A percentile compares a stretch with the other conserved stretches of the same genome.
These are phyloP conservation scores for Emys orbicularis DNA, from an alignment of 2,797 vertebrate species.

Conservation along the genomic window DNA sequence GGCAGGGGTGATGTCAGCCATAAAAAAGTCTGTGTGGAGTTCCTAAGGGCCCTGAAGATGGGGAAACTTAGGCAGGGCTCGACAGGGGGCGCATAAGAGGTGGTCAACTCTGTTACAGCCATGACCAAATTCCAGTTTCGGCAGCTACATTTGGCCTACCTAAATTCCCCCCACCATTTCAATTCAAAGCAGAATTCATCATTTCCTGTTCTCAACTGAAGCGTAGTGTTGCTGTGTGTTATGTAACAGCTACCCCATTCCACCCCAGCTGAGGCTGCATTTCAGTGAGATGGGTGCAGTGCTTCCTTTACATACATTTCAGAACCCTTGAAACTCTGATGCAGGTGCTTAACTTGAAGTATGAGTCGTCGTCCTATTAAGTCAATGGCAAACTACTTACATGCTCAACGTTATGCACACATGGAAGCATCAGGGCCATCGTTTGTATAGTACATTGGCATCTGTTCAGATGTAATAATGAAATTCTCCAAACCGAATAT, in stretches of 20 bases:
- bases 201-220: accelerated
- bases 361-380: neutral
- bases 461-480: neutral
- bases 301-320: neutral
- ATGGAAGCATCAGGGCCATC: neutral
- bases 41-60: neutral
- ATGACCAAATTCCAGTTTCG: neutral
- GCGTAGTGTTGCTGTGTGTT: neutral
- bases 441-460: neutral
- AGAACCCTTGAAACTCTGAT: conserved; percentile 36
- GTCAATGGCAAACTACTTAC: conserved; percentile 4
- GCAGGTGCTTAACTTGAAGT: conserved; percentile 11
- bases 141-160: neutral
- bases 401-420: neutral
- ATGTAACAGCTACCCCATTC: neutral
- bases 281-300: neutral
- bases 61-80: neutral
- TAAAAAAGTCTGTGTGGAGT: neutral
- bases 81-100: neutral
- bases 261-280: neutral
- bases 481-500: conserved; percentile 6
- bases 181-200: neutral
- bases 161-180: neutral
- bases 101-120: neutral
- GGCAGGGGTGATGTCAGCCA: neutral